phyloP scores from a whole-genome alignment of 1,140 invertebrate genomes.

The Coenobita brevimanus region DNA sequence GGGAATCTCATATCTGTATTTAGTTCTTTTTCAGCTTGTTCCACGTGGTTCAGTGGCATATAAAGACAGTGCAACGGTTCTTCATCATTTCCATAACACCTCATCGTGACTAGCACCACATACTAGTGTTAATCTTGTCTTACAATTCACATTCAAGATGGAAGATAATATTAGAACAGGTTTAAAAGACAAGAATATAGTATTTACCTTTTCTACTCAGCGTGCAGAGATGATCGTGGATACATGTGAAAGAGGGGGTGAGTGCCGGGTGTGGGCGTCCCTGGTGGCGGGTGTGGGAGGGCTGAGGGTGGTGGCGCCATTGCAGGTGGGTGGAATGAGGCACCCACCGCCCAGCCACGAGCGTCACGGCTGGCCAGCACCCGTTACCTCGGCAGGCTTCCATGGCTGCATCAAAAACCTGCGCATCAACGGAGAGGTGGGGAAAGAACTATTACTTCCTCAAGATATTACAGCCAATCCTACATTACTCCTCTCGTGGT shows the following conservation, averaged over 20 bases:
- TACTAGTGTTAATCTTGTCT: no score
- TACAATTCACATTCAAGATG: no score
- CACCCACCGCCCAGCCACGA: slow-evolving; percentile 11
- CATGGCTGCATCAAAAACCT: slow-evolving; percentile 45
- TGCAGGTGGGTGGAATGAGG: slow-evolving; percentile 46
- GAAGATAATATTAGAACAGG: no score
- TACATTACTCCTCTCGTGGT: no score
- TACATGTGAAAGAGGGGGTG: slow-evolving; percentile 17
- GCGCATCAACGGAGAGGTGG: slow-evolving; percentile 58
- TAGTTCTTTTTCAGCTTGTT: no score
- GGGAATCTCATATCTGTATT: no score
- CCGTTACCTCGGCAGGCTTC: not conserved
- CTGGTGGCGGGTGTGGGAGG: slow-evolving; percentile 6
- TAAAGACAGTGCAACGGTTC: no score
- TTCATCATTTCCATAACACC: no score
- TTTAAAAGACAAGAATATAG: no score
- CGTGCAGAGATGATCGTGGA: slow-evolving; percentile 49
- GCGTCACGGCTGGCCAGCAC: slow-evolving; percentile 32
- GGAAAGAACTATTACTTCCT: not conserved
- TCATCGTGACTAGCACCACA: no score
- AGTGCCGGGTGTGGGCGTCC: slow-evolving; percentile 24
- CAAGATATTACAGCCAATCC: no score
- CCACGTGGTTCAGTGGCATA: no score
- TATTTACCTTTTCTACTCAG: not conserved
- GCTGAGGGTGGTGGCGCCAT: slow-evolving; percentile 16